Percentiles rank a stretch among this genome's conserved stretches.
These are phyloP conservation scores for Chionis minor DNA, from an alignment of 2,113 vertebrate species.

Conservation along the genomic window DNA sequence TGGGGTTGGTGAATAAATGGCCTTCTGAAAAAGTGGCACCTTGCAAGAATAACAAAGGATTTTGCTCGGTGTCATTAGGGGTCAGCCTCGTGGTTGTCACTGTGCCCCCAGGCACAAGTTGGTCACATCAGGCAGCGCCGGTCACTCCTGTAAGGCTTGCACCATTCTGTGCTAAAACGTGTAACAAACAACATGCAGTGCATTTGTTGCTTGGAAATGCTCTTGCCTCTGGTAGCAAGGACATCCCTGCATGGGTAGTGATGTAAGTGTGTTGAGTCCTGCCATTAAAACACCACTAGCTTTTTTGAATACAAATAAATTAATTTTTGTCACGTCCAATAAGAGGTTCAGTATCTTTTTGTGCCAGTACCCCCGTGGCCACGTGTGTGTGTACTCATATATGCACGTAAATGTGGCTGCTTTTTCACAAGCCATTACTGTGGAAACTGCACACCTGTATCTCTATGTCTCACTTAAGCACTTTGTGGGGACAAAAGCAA, in stretches of 20 bases:
- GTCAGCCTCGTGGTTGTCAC: background rate
- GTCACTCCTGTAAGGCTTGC: background rate
- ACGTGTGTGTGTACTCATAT: background rate
- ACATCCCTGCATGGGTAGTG: background rate
- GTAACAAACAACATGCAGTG: background rate
- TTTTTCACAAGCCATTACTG: background rate
- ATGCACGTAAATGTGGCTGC: rapidly evolving
- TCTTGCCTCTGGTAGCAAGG: background rate
- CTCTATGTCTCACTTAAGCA: background rate
- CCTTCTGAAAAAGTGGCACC: background rate
- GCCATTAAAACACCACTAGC: background rate
- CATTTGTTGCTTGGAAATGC: background rate
- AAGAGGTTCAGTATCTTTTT: background rate
- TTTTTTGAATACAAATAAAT: background rate
- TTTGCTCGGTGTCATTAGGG: background rate
- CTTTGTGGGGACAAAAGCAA: background rate
- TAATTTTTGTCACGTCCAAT: background rate
- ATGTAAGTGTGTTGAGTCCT: background rate
- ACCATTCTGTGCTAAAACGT: rapidly evolving
- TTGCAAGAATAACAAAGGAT: background rate
- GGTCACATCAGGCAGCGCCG: background rate
- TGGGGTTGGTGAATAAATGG: background rate
- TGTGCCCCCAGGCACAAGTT: background rate
- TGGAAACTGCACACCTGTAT: background rate
- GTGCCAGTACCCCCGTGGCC: background rate